Conservation (phyloP, 2,113 vertebrate species). For the Ochotona princeps region DNA sequence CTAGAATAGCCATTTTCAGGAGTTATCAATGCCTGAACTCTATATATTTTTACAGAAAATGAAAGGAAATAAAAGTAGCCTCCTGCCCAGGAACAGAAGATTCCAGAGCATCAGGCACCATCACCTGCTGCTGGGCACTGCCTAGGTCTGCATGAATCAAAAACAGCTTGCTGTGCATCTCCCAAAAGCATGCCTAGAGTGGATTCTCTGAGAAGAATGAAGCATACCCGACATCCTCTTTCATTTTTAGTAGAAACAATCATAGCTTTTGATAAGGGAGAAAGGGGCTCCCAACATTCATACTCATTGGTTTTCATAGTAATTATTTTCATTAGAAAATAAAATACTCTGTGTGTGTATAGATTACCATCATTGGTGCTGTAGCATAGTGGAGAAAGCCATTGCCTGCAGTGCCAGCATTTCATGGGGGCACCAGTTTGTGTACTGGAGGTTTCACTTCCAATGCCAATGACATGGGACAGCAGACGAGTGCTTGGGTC, state of each 20-base stretch:
- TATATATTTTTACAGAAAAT: background rate
- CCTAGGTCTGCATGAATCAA: background rate
- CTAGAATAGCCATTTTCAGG: background rate
- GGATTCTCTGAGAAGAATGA: background rate
- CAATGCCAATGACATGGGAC: no score
- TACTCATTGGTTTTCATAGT: background rate
- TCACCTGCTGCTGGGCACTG: rapidly evolving
- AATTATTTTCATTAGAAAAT: constrained; percentile 7
- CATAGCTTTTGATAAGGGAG: background rate
- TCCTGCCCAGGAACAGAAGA: background rate
- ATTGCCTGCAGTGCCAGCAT: no score
- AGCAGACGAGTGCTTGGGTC: no score
- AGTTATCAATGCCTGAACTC: background rate
- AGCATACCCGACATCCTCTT: background rate
- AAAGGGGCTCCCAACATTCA: background rate
- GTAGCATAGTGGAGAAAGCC: no score
- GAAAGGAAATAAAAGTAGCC: constrained; percentile 34
- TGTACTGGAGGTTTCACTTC: no score
- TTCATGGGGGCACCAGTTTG: no score
- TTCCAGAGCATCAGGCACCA: background rate
- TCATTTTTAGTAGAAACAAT: background rate
- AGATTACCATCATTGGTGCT: background rate
- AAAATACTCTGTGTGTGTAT: background rate
- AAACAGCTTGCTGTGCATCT: background rate
- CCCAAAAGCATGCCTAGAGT: background rate